Conservation (phyloP, 2,113 vertebrate species). For the Aviceda subcristata region DNA sequence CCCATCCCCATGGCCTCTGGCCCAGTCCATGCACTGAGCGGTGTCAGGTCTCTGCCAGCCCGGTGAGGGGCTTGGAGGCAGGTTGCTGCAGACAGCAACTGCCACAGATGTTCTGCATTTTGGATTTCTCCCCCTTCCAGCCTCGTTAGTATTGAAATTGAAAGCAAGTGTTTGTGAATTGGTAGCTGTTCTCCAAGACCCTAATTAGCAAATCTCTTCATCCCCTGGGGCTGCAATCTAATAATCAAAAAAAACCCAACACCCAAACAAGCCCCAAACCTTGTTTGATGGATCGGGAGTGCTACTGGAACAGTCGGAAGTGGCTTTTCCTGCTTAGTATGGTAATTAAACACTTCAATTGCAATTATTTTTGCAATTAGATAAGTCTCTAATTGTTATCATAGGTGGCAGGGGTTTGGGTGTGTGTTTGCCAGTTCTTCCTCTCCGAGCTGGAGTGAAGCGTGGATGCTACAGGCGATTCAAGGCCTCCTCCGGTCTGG, state of each 20-base stretch:
- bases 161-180: slow-evolving; percentile 60
- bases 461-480: not conserved
- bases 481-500: not conserved
- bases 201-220: slow-evolving; percentile 63
- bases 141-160: slow-evolving; percentile 61
- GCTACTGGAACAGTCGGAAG: slow-evolving; percentile 49
- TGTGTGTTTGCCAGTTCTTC: not conserved
- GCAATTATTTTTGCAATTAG: slow-evolving; percentile 80
- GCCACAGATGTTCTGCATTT: slow-evolving; percentile 10
- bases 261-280: slow-evolving; percentile 55
- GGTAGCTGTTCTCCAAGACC: slow-evolving; percentile 60
- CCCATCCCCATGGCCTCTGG: rapidly evolving
- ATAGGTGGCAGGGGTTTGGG: slow-evolving; percentile 55
- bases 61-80: not conserved
- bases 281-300: slow-evolving; percentile 52
- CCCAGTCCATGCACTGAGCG: not conserved
- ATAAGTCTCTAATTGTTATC: slow-evolving; percentile 71
- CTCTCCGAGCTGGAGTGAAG: not conserved
- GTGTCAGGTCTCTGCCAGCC: not conserved
- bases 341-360: slow-evolving; percentile 75
- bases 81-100: not conserved
- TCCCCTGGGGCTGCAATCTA: slow-evolving; percentile 58
- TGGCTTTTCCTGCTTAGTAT: slow-evolving; percentile 52
- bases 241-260: slow-evolving; percentile 9
- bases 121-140: not conserved